A percentile compares a stretch with the other conserved stretches of the same genome.
phyloP scores from a whole-genome alignment of 2,797 vertebrate genomes.

The Podargus strigoides region DNA sequence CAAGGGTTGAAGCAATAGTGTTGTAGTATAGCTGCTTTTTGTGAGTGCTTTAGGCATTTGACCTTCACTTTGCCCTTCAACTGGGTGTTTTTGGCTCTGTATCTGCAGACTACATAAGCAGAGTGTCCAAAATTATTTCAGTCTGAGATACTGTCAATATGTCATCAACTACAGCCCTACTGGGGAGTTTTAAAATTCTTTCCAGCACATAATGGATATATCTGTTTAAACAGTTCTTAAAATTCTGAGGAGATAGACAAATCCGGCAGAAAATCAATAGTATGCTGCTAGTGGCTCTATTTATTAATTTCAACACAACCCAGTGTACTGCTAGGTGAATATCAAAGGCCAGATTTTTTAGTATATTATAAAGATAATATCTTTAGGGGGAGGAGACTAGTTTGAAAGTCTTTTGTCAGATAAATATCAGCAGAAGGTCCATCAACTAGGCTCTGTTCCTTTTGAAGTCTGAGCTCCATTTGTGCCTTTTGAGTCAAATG shows the following conservation, averaged over 20 bases:
- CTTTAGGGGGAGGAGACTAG: neutral
- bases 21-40: neutral
- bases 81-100: neutral
- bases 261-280: constrained; percentile 56
- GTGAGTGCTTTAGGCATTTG: neutral
- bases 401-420: constrained; percentile 1
- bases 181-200: constrained; percentile 52
- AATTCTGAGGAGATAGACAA: constrained; percentile 53
- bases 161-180: constrained; percentile 31
- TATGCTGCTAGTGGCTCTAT: constrained; percentile 34
- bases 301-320: constrained; percentile 53
- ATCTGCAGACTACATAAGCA: neutral
- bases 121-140: constrained; percentile 45
- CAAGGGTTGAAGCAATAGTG: neutral
- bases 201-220: constrained; percentile 52
- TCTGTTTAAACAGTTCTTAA: constrained; percentile 60
- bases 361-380: neutral
- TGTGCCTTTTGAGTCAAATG: neutral
- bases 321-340: neutral
- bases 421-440: neutral
- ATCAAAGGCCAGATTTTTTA: neutral
- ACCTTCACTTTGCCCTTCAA: constrained; percentile 35
- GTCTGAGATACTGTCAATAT: constrained; percentile 49
- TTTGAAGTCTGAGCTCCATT: neutral
- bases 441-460: neutral